Base-by-base conservation (phyloP, 2,113 vertebrate genomes). In the Microtus pennsylvanicus region DNA sequence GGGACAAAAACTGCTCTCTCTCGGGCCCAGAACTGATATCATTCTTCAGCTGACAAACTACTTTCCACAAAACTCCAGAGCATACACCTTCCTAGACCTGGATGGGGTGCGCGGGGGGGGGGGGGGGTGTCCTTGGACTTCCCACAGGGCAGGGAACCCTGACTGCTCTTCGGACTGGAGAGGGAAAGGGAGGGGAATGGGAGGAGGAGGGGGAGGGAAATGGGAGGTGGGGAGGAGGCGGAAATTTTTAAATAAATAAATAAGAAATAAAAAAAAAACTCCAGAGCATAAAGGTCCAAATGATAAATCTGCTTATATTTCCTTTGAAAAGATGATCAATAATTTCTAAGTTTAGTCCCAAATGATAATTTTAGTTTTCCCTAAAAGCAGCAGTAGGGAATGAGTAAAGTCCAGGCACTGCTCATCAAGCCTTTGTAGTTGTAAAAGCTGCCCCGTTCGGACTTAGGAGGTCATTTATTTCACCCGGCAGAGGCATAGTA, bases 31-130 rank as follows among this genome's bases (percentile, higher is more conserved):
- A 85, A 2, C 0, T n/a, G 11, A 87, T 28, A 55, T 55, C 81
- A 81, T 70, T 90, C 47, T 88, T 98, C 93, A 98, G 94, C 91
- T 92, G 67, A 81, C 93, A 97, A 93, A 95, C 77, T 74, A 96
- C 78, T 98, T 89, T 97, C 94, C 96, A 98, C 95, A 96, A 97
- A 98, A 98, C 97, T 96, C 47, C n/a, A 98, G 83, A 21, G 85
- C 89, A 95, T 42, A 97, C 50, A 52, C 50, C 50, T 52, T 52
- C 12, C 50, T 52, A 52, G 50, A 50, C 12, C 50, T 50, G 50
- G 50, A 50, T 12, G 50, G 50, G 10, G 47, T 50, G 47, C 0
- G 47, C 11, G 50, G 10, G 12, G 50, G 50, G 50, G 50, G 11
- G 50, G 50, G 11, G 9, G 3, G 42, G 3, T n/a, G n/a, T n/a